These are phyloP conservation scores for Spialia ferax DNA, from an alignment of 2,888 invertebrate genomes.

Conservation along the genomic window DNA sequence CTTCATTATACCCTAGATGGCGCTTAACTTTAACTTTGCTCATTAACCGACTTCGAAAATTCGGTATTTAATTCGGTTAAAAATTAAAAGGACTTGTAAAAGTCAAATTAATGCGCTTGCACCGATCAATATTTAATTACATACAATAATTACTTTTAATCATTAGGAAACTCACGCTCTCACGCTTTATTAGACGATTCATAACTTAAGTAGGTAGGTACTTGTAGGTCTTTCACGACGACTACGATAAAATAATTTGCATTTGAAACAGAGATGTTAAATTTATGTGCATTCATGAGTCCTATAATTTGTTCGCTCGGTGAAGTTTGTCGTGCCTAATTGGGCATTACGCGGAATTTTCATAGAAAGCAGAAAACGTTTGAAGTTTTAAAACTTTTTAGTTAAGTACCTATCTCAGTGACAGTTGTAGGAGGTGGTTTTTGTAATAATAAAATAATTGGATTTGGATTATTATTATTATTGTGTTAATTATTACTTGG, in stretches of 20 bases:
- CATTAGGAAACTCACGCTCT: constrained; percentile 52
- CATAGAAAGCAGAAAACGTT: constrained; percentile 10
- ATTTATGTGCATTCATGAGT: constrained; percentile 50
- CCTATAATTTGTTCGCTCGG: constrained; percentile 44
- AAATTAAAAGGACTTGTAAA: constrained; percentile 24
- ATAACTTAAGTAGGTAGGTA: constrained; percentile 43
- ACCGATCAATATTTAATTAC: constrained; percentile 59
- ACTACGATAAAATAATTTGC: constrained; percentile 46
- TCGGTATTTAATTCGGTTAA: background rate
- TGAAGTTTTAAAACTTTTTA: background rate
- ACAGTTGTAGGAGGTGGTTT: too few species aligned
- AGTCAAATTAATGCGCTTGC: constrained; percentile 41
- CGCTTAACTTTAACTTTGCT: constrained; percentile 13
- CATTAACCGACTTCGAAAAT: background rate
- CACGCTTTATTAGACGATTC: constrained; percentile 60
- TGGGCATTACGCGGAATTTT: constrained; percentile 27
- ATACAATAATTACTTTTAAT: constrained; percentile 51
- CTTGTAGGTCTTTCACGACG: constrained; percentile 51
- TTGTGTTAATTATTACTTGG: too few species aligned
- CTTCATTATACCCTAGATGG: constrained; percentile 10
- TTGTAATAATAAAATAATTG: too few species aligned
- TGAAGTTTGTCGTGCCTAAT: constrained; percentile 41
- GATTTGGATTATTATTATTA: too few species aligned
- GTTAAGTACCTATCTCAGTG: too few species aligned
- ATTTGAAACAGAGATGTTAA: constrained; percentile 43